Base-by-base conservation (phyloP, 1,140 invertebrate genomes). In the Tribolium castaneum region DNA sequence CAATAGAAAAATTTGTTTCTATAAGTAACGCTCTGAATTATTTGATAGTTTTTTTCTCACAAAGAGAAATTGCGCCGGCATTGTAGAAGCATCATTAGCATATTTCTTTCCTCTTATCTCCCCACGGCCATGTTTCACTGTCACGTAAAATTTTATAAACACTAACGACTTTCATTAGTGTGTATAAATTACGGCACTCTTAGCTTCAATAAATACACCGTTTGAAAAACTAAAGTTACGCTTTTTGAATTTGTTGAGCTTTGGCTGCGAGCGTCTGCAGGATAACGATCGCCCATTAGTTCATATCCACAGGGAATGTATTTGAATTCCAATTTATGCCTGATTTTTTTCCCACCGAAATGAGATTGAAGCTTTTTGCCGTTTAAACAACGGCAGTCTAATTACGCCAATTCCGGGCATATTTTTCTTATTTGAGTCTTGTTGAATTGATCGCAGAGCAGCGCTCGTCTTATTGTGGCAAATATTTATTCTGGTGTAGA, bases 231-330 rank as follows among this genome's bases (percentile, higher is more conserved):
- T 66, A 66, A 66, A 25, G 56, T 62, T 30, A 62, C 56, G n/a
- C n/a, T 66, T 66, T 66, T 35, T 34, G 9, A 39, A n/a, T 66
- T 12, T 59, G n/a, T 52, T 76, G 25, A 59, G 75, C 66, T 75
- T 75, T 75, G 35, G 30, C 39, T 59, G 12, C 49, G 51, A 76
- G 75, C 56, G 35, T 70, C 34, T 54, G 66, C 13, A 70, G 52
- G 62, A 77, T 77, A 77, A 77, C 75, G 75, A 77, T 77, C 75
- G 52, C 34, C 75, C 75, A 77, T 77, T 77, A 77, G 75, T 77
- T 77, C 70, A 77, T 66, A 72, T 49, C 75, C 66, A 66, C 62
- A 52, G 75, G 75, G 75, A 50, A 77, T 71, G 66, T 30, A 77
- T 77, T 77, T 77, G 75, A 77, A 77, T 70, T 71, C 34, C 66